phyloP scores from a whole-genome alignment of 2,888 invertebrate species.

The Chaetoderma sp. region DNA sequence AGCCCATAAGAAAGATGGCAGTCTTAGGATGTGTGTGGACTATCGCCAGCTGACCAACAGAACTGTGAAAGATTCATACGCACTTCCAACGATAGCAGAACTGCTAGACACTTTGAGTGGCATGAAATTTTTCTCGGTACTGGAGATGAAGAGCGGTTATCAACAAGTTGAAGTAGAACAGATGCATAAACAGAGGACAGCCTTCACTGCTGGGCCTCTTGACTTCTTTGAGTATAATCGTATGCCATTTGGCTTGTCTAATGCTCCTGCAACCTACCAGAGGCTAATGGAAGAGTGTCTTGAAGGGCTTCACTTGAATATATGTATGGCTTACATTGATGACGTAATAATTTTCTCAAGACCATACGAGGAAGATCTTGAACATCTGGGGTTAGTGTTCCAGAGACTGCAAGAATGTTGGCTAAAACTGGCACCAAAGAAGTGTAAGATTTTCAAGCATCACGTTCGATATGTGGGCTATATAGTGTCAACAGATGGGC shows the following conservation, averaged over 20 bases:
- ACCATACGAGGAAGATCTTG: constrained; percentile 31
- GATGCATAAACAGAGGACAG: constrained; percentile 28
- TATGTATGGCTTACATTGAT: constrained; percentile 36
- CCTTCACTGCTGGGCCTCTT: constrained; percentile 31
- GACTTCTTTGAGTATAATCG: no score
- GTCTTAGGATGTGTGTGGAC: no score
- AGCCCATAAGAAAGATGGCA: no score
- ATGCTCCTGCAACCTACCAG: constrained; percentile 30
- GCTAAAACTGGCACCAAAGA: constrained; percentile 33
- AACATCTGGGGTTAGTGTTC: constrained; percentile 25
- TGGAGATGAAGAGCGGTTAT: no score
- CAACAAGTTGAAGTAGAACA: no score
- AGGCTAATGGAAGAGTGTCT: constrained; percentile 31
- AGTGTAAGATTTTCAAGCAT: constrained; percentile 24
- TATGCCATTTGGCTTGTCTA: constrained; percentile 28
- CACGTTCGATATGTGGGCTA: constrained; percentile 29
- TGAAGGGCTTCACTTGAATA: no score
- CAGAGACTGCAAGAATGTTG: constrained; percentile 10
- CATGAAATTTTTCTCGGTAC: no score
- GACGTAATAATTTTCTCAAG: constrained; percentile 35
- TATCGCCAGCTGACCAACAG: no score
- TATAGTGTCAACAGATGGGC: constrained; percentile 26
- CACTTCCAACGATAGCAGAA: no score
- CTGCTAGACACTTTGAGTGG: no score
- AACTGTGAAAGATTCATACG: no score